Conservation (phyloP, 1,140 invertebrate species). For the Tribolium castaneum region DNA sequence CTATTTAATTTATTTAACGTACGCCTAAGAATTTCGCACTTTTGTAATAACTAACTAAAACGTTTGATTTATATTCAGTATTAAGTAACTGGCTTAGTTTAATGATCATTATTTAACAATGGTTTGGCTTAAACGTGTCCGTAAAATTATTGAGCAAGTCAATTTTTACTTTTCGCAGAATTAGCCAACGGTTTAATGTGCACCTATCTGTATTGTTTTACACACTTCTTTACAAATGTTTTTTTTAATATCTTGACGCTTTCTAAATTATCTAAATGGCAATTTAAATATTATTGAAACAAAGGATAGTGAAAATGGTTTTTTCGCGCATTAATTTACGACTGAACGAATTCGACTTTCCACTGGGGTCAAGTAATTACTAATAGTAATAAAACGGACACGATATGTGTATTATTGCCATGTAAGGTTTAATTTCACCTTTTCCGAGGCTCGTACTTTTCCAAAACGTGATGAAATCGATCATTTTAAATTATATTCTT, state of each 20-base stretch:
- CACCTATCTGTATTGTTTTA: neutral
- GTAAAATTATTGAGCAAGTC: neutral
- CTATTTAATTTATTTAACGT: neutral
- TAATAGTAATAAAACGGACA: neutral
- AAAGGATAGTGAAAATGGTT: neutral
- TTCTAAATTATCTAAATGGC: neutral
- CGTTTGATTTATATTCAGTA: neutral
- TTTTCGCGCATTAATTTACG: neutral
- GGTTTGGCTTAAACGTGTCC: neutral
- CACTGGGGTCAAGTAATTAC: neutral
- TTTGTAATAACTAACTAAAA: neutral
- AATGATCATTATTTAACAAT: constrained; percentile 4
- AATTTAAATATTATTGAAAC: neutral
- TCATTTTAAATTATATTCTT: neutral
- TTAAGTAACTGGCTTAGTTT: neutral
- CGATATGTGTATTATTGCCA: neutral
- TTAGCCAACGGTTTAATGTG: neutral
- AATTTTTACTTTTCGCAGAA: constrained; percentile 5
- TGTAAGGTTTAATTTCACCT: neutral
- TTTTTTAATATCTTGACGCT: neutral
- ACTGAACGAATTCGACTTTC: neutral
- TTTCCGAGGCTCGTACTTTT: neutral
- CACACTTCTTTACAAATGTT: neutral
- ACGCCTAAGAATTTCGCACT: neutral
- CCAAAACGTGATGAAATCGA: neutral